Evolutionary conservation across 2,888 invertebrate genomes (phyloP), one percentile per base, ranked within the genome.

Genomic region (Pyrocoelia pectoralis): DNA sequence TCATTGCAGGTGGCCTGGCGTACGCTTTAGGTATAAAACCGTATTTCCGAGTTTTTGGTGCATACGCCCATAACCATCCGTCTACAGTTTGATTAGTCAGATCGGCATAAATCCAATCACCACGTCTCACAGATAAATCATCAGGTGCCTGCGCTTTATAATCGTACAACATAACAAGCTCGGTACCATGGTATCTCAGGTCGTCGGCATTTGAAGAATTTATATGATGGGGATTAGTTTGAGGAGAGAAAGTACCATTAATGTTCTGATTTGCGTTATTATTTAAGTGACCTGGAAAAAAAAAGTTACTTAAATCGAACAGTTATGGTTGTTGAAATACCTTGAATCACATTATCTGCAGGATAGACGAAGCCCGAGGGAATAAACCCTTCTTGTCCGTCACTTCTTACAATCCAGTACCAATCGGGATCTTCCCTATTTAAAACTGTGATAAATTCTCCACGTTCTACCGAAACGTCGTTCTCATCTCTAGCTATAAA

Each of bases 21-120:
- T 96, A 96, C 0, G 95, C 95, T 78, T 95, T 95, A 60, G 97
- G 97, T 69, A 97, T 95, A 82, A 97, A 97, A 29, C 97, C 97
- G 77, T 96, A 96, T 80, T 95, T 93, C 19, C 94, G 85, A 1
- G 93, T 92, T 81, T 94, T 94, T 6, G 95, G 96, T 8, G 95
- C 95, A 83, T 97, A 97, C 0, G 95, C 93, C 96, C 94, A 97
- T 68, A 95, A 83, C 95, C 93, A 96, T 33, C 97, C 97, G 80
- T 95, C 96, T 33, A 94, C 95, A 0, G 95, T 96, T 83, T 96
- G 96, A 84, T 95, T 94, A 73, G 90, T 91, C 52, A 95, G 86
- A 83, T 97, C 96, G 0, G 96, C 96, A 82, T 96, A 97, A 70
- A 97, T 94, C 94, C 95, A 95, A 78, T 97, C 96, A 6, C 97